Conservation (phyloP, 1,140 invertebrate genomes). For the Gonioctena quinquepunctata region DNA sequence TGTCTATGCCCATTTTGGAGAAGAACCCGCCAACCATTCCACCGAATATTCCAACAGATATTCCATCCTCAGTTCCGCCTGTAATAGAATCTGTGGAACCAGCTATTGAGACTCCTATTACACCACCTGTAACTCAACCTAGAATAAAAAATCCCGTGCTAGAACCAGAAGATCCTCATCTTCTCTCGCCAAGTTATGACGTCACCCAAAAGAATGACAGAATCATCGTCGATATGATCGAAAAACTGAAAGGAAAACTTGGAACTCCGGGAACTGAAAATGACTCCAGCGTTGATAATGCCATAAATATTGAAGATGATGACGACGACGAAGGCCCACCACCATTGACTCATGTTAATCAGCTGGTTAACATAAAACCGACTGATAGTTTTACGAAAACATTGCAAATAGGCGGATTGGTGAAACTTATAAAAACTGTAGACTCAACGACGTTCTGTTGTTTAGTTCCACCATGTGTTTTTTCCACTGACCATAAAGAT, state of each 20-base stretch:
- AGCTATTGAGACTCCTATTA: no score
- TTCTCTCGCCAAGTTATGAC: neutral
- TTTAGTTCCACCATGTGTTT: conserved; percentile 38
- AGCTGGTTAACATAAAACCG: neutral
- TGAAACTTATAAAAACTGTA: conserved; percentile 32
- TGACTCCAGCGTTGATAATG: neutral
- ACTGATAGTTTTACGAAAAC: neutral
- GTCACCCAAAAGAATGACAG: conserved; percentile 11
- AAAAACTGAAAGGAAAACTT: conserved; percentile 40
- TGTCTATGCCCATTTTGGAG: conserved; percentile 19
- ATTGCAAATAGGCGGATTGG: conserved; percentile 26
- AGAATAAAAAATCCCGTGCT: neutral
- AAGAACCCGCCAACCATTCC: neutral
- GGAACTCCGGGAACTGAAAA: conserved; percentile 11
- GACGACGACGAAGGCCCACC: conserved; percentile 14
- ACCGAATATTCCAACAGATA: neutral
- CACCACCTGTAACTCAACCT: neutral
- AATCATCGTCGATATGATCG: conserved; percentile 20
- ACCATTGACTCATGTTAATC: conserved; percentile 26
- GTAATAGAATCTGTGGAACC: no score
- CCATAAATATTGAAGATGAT: neutral
- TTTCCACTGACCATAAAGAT: conserved; percentile 31
- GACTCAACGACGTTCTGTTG: conserved; percentile 37
- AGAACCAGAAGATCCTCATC: neutral
- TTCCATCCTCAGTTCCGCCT: neutral